Percentiles rank a stretch among this genome's conserved stretches.
These are phyloP conservation scores for Fistularia tabacaria DNA, from an alignment of 2,797 vertebrate species.

Conservation along the genomic window DNA sequence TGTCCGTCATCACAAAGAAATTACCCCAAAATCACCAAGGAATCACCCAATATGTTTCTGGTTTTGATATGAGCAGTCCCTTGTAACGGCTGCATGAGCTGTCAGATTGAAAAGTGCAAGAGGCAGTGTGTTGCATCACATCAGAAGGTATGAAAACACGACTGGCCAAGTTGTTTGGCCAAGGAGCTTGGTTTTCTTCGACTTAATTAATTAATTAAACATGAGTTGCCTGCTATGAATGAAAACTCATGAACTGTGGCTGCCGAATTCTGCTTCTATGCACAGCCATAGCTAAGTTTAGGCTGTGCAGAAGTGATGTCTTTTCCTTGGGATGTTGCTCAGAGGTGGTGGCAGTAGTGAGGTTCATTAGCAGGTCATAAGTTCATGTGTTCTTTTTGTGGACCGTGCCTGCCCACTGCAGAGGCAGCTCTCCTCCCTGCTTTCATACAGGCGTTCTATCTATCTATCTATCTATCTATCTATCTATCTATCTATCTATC, in stretches of 20 bases:
- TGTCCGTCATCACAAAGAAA: no score
- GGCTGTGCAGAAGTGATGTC: background rate
- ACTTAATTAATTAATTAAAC: slow-evolving; percentile 35
- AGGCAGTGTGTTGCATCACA: slow-evolving; percentile 29
- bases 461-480: no score
- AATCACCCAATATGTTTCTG: no score
- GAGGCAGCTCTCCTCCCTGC: no score
- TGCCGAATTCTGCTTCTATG: background rate
- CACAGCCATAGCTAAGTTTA: no score
- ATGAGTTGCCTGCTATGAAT: slow-evolving; percentile 27
- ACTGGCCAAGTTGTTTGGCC: slow-evolving; percentile 21
- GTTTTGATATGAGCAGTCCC: no score
- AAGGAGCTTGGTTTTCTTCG: slow-evolving; percentile 1
- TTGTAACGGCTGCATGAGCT: no score
- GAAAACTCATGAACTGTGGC: background rate
- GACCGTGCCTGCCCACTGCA: no score
- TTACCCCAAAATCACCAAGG: no score
- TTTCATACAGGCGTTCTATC: no score
- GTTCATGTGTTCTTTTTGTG: slow-evolving; percentile 11
- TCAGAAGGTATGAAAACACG: slow-evolving; percentile 36
- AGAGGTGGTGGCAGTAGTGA: background rate
- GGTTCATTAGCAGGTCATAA: slow-evolving; percentile 13
- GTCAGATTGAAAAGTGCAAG: slow-evolving; percentile 5
- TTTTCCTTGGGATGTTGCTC: background rate
- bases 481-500: no score